phyloP scores from a whole-genome alignment of 2,888 invertebrate genomes.

The Nycteola revayana region DNA sequence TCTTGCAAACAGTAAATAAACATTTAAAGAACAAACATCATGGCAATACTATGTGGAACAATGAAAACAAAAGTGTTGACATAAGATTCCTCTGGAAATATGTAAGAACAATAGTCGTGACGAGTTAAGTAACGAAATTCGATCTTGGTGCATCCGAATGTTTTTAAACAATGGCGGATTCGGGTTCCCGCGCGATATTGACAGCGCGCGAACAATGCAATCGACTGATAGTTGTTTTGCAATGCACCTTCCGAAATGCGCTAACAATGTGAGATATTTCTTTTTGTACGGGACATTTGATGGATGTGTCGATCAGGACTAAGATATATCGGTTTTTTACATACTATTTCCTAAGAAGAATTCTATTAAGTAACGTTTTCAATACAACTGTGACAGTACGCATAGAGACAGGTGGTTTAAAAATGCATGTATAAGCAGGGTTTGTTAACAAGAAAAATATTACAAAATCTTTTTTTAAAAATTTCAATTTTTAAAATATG shows the following conservation, averaged over 20 bases:
- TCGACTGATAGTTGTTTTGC: constrained; percentile 36
- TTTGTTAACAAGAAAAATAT: constrained; percentile 16
- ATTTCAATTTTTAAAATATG: constrained; percentile 10
- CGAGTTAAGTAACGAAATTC: constrained; percentile 52
- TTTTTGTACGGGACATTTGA: constrained; percentile 12
- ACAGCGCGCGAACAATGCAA: constrained; percentile 39
- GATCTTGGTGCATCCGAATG: constrained; percentile 49
- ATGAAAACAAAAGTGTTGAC: constrained; percentile 48
- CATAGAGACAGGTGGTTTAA: too few relatives aligned
- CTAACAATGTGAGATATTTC: constrained; percentile 20
- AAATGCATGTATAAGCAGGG: too few relatives aligned
- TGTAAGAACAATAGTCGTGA: constrained; percentile 51
- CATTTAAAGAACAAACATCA: constrained; percentile 23
- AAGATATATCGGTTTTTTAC: too few relatives aligned
- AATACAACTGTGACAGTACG: too few relatives aligned
- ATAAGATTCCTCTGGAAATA: constrained; percentile 40
- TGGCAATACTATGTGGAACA: constrained; percentile 40
- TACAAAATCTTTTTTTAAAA: too few relatives aligned
- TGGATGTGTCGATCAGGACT: constrained; percentile 11
- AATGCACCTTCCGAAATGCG: constrained; percentile 25
- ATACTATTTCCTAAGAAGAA: too few relatives aligned
- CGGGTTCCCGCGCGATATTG: constrained; percentile 40
- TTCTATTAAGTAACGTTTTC: too few relatives aligned
- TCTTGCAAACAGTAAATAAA: constrained; percentile 26
- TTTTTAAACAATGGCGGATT: constrained; percentile 45